These are phyloP conservation scores for Drosophila rellima DNA, from an alignment of 2,888 invertebrate species.

Conservation along the genomic window DNA sequence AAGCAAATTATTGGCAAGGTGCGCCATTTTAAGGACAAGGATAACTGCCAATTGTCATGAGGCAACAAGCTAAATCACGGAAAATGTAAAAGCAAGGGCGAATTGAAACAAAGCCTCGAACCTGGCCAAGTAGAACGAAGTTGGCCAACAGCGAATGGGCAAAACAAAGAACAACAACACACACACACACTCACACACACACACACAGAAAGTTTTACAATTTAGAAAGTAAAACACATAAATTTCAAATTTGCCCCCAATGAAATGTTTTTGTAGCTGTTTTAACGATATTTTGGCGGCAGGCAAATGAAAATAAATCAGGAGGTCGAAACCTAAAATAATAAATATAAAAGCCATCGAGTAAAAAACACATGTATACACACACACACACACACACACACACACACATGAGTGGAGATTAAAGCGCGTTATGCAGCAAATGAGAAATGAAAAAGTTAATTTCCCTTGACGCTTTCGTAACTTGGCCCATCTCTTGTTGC, in stretches of 20 bases:
- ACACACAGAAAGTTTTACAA: constrained; percentile 43
- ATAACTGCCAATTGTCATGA: constrained; percentile 61
- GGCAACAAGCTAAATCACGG: constrained; percentile 43
- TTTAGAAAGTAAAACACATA: constrained; percentile 70
- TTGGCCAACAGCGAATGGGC: constrained; percentile 15
- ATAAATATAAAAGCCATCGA: constrained; percentile 9
- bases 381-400: not conserved
- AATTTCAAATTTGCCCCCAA: constrained; percentile 70
- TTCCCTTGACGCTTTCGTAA: constrained; percentile 22
- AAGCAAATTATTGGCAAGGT: constrained; percentile 54
- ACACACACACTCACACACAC: constrained; percentile 1
- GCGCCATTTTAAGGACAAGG: not conserved
- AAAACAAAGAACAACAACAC: constrained; percentile 42
- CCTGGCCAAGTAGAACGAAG: constrained; percentile 12
- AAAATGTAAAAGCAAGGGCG: constrained; percentile 25
- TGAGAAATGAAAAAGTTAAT: constrained; percentile 27
- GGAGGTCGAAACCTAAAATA: constrained; percentile 20
- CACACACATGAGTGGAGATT: not conserved
- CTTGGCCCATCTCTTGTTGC: not conserved
- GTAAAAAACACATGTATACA: constrained; percentile 5
- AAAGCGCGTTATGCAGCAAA: constrained; percentile 5
- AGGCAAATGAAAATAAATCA: constrained; percentile 74
- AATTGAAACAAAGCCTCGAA: constrained; percentile 25
- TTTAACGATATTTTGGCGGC: constrained; percentile 69
- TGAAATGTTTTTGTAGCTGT: constrained; percentile 59